Base-by-base conservation (phyloP, 1,140 invertebrate species). In the Psilanteris sp. region DNA sequence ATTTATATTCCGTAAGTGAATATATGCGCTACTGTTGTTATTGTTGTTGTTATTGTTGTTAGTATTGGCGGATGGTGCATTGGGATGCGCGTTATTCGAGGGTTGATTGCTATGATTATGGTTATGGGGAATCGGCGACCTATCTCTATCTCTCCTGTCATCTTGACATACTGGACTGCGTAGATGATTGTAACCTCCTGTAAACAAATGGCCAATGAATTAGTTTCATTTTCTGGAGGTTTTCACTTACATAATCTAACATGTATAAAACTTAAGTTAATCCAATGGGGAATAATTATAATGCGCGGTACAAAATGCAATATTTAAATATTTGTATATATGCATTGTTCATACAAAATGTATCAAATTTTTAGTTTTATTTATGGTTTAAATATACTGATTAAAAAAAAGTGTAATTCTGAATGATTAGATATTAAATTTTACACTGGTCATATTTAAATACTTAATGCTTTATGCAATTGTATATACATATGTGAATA, bases 161-260 rank as follows among this genome's bases (percentile, higher is more conserved):
- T 89, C 87, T 61, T 89, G 88, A 76, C 89, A 90, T 32, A 89
- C 87, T 29, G 89, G 90, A 82, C 90, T 90, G 54, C 89, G 87
- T 50, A 90, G 79, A 79, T 90, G 88, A 66, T 88, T 89, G 82
- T 90, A 91, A 31, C 89, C 89, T 59, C 90, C 90, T 91, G n/a
- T n/a, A n/a, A n/a, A 81, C 0, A 85, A 84, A 54, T 4, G 9
- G 4, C 14, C 29, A 43, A 44, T 18, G 5, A 46, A 31, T 10
- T 29, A 29, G 2, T 15, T 13, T 26, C 3, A 3, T 20, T 20
- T 3, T 20, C 5, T 20, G 5, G 18, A 20, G 2, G 5, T 20
- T 3, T 20, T 20, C 5, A 20, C 5, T 20, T 20, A 20, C 18
- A 20, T 20, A 20, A 3, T 3, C 18, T 20, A 3, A 5, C 2